Percentiles rank a stretch among this genome's conserved stretches.
Evolutionary conservation across 2,797 vertebrate genomes (phyloP).

Genomic region (Columba guinea): DNA sequence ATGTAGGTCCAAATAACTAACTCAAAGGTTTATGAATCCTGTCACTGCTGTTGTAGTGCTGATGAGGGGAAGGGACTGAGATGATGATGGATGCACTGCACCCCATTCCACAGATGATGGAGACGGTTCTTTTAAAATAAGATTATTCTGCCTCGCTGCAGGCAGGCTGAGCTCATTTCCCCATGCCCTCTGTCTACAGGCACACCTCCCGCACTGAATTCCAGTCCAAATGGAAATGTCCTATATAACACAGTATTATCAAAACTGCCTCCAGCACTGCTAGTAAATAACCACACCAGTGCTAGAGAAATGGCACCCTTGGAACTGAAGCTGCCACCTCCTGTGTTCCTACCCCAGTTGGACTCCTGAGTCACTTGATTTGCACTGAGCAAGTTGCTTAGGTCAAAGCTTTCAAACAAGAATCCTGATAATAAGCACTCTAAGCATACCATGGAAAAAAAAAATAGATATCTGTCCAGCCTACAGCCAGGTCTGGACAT

Average conservation of each 20-base stretch:
- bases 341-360: neutral
- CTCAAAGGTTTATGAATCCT: neutral
- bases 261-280: neutral
- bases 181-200: neutral
- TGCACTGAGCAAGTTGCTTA: neutral
- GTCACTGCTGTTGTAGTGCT: neutral
- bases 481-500: neutral
- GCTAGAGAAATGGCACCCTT: neutral
- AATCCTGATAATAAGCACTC: neutral
- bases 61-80: neutral
- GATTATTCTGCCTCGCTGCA: neutral
- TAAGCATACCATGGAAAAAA: neutral
- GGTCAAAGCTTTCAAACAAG: neutral
- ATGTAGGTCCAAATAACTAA: neutral
- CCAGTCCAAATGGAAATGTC: neutral
- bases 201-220: neutral
- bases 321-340: neutral
- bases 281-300: neutral
- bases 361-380: neutral
- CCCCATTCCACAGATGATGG: neutral
- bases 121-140: neutral
- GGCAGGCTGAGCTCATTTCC: neutral
- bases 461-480: neutral
- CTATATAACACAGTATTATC: neutral
- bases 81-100: neutral